Evolutionary conservation across 2,888 invertebrate genomes (phyloP), one percentile per base, ranked within the genome.

Genomic region (Thyatira batis): DNA sequence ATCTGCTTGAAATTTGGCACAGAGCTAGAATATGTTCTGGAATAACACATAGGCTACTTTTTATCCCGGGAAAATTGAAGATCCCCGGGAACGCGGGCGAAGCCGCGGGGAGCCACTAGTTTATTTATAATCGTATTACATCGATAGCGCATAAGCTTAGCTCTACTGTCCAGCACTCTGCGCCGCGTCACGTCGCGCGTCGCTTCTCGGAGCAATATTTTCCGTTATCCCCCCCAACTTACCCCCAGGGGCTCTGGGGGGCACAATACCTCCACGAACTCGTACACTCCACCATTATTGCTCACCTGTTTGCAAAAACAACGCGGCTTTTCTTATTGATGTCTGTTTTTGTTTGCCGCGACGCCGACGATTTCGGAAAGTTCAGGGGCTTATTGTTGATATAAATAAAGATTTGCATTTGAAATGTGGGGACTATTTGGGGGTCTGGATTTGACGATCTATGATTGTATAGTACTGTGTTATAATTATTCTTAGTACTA

Each of bases 141-240:
- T 53, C 51, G 52, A 50, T 46, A 53, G 1, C 0, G 5, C 33
- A 23, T 4, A 23, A 4, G 6, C 17, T 8, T 28, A 53, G 27
- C 68, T 45, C 71, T 73, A 69, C 33, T 66, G 76, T 76, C 77
- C 76, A 72, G 62, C 76, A 72, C 63, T 65, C 50, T 60, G 52
- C 58, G 62, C 63, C 52, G 58, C 59, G 76, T 80, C 81, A 83
- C 82, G 82, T 79, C 61, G 58, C 81, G 82, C 82, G 82, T 79
- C 61, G 58, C 60, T 63, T 65, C 71, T 67, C 57, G 63, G 58
- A 69, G 66, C 75, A 78, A 79, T 80, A 78, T 77, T 71, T 67
- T 62, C 65, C 60, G 51, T 62, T 57, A 55, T 51, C 53, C 60
- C 53, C 63, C 54, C 55, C 21, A 44, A 8, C 33, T 21, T 5